Evolutionary conservation across 2,888 invertebrate genomes (phyloP).

Genomic region (Amphipoea oculea): DNA sequence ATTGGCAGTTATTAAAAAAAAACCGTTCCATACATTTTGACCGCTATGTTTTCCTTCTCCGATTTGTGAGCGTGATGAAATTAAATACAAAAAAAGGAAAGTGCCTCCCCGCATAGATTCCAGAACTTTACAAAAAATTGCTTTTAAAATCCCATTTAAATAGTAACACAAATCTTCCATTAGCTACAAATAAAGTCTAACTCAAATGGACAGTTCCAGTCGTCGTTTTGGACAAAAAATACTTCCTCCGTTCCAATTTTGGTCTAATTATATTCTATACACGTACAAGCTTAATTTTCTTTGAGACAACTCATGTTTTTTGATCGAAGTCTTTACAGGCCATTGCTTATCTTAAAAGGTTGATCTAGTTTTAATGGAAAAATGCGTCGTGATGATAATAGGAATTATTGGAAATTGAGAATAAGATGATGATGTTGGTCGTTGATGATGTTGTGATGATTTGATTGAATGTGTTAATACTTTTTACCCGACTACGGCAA

Average conservation of each 20-base stretch:
- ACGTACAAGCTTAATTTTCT: constrained; percentile 56
- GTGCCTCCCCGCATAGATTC: too few relatives aligned
- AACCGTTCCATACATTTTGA: too few relatives aligned
- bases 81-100: too few relatives aligned
- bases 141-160: constrained; percentile 4
- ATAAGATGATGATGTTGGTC: not conserved
- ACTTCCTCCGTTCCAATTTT: constrained; percentile 21
- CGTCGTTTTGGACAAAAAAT: constrained; percentile 16
- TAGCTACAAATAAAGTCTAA: constrained; percentile 17
- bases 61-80: too few relatives aligned
- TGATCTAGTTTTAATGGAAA: constrained; percentile 49
- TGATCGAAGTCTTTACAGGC: constrained; percentile 53
- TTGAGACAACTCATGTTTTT: constrained; percentile 52
- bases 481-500: too few relatives aligned
- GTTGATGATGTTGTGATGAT: too few relatives aligned
- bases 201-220: constrained; percentile 10
- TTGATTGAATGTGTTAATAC: too few relatives aligned
- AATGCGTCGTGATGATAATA: constrained; percentile 36
- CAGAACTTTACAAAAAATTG: not conserved
- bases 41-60: too few relatives aligned
- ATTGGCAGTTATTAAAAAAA: too few relatives aligned
- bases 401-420: constrained; percentile 8
- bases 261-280: constrained; percentile 56
- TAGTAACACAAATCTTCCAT: constrained; percentile 8
- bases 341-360: constrained; percentile 61